These are phyloP conservation scores for Heliconius eleuchia DNA, from an alignment of 1,140 invertebrate genomes.

Conservation along the genomic window DNA sequence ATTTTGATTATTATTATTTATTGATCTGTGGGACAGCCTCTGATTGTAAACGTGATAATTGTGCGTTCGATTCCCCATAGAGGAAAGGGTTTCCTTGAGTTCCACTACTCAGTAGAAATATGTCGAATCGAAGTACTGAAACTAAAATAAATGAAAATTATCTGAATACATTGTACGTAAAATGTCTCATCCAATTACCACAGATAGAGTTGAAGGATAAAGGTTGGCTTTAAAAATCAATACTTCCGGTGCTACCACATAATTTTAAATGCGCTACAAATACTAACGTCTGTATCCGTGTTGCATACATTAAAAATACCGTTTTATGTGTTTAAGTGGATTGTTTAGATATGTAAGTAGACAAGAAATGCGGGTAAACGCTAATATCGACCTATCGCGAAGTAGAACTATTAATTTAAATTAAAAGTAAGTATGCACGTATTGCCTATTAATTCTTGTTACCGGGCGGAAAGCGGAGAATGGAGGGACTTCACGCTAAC, in stretches of 20 bases:
- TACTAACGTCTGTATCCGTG: not conserved
- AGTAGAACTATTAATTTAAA: not conserved
- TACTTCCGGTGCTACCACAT: not conserved
- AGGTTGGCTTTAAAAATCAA: constrained; percentile 11
- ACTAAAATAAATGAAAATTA: not conserved
- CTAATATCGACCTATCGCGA: not conserved
- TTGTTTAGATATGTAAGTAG: not conserved
- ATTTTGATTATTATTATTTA: too few species aligned
- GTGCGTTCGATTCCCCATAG: too few species aligned
- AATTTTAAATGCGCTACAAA: constrained; percentile 3
- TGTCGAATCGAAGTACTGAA: not conserved
- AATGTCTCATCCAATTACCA: not conserved
- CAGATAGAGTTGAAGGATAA: constrained; percentile 7
- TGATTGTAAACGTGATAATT: too few species aligned
- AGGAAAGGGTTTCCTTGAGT: too few species aligned
- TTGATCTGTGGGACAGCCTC: too few species aligned
- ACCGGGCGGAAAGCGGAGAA: too few species aligned
- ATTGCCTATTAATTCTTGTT: too few species aligned
- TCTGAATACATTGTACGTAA: not conserved
- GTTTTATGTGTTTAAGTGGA: not conserved
- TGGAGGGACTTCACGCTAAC: too few species aligned
- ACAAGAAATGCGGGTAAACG: not conserved
- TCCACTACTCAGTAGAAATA: too few species aligned
- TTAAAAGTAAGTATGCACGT: not conserved
- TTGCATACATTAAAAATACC: constrained; percentile 1